These are phyloP conservation scores for Poliocrania exsul DNA, from an alignment of 2,797 vertebrate genomes.

Conservation along the genomic window DNA sequence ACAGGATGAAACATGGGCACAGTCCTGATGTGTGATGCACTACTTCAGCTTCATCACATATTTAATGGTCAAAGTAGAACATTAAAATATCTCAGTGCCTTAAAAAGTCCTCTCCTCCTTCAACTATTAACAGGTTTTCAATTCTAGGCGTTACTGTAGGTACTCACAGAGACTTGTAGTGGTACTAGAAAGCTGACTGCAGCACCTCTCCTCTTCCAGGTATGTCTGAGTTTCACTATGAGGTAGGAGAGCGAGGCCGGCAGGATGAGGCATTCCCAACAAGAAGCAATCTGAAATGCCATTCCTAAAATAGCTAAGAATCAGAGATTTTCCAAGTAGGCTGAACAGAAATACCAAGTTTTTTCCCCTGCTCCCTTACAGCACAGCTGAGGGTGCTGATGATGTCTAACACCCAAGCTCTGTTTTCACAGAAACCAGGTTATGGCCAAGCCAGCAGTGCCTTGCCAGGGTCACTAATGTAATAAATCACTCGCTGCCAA, in stretches of 20 bases:
- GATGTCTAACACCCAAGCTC: neutral
- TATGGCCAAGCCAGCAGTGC: neutral
- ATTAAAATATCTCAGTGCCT: neutral
- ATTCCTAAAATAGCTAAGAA: slow-evolving; percentile 26
- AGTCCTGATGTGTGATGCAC: accelerated
- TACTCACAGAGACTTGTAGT: neutral
- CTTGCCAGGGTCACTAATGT: neutral
- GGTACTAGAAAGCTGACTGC: neutral
- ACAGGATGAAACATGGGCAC: neutral
- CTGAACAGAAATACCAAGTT: neutral
- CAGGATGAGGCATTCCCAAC: neutral
- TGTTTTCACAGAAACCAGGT: neutral
- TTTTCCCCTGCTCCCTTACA: neutral
- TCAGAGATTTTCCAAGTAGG: neutral
- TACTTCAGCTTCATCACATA: neutral
- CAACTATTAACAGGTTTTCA: neutral
- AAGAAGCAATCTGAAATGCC: neutral
- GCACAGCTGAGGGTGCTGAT: neutral
- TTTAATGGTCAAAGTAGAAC: neutral
- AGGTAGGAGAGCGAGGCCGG: accelerated
- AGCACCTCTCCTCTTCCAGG: neutral
- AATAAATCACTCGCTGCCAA: neutral
- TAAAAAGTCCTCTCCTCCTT: neutral
- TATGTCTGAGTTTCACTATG: neutral
- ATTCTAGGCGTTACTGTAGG: neutral